A percentile compares a stretch with the other conserved stretches of the same genome.
phyloP scores from a whole-genome alignment of 2,797 vertebrate species.

The Alauda arvensis region DNA sequence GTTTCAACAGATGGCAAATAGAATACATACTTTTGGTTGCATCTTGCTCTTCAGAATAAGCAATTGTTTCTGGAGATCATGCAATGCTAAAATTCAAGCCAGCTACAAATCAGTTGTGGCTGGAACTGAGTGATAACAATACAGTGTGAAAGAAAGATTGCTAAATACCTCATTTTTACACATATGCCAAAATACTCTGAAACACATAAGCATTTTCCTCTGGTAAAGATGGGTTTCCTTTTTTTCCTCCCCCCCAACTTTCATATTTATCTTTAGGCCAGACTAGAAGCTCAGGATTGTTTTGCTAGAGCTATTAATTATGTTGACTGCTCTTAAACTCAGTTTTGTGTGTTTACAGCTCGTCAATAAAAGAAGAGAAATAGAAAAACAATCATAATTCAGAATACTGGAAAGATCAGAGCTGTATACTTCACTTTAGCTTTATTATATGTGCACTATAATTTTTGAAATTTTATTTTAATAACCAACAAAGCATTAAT shows the following conservation, averaged over 20 bases:
- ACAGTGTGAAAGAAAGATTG: background rate
- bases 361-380: background rate
- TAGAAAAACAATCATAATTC: background rate
- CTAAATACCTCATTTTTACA: background rate
- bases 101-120: background rate
- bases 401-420: slow-evolving; percentile 32
- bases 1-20: too few species aligned
- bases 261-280: background rate
- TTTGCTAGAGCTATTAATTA: background rate
- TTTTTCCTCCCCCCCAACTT: accelerated
- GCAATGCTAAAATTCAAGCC: background rate
- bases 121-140: background rate
- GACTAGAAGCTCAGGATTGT: background rate
- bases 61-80: background rate
- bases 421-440: background rate
- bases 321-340: background rate
- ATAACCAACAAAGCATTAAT: background rate
- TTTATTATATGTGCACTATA: background rate
- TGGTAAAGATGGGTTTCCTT: background rate
- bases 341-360: background rate
- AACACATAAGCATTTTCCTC: background rate
- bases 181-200: background rate
- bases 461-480: slow-evolving; percentile 22
- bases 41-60: background rate
- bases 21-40: too few species aligned